These are phyloP conservation scores for Chiloscyllium plagiosum DNA, from an alignment of 2,113 vertebrate species.

Conservation along the genomic window DNA sequence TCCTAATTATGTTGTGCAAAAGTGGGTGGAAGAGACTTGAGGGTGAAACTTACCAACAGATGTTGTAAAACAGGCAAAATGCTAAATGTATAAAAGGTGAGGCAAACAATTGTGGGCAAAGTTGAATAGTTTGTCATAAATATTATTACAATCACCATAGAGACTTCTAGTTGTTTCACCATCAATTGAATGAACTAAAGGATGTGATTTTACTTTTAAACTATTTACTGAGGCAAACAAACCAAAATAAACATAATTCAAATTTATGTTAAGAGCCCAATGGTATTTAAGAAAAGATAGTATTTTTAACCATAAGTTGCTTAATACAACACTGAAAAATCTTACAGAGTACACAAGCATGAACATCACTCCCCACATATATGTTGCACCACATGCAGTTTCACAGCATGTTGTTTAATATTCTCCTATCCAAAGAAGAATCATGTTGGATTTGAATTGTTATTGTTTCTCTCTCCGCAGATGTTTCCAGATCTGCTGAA, in stretches of 20 bases:
- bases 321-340: neutral
- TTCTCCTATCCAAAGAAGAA: too few relatives aligned
- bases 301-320: neutral
- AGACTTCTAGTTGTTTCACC: neutral
- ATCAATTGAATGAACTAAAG: neutral
- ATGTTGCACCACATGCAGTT: neutral
- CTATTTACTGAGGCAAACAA: neutral
- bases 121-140: neutral
- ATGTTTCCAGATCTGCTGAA: too few relatives aligned
- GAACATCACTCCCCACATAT: neutral
- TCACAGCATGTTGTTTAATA: too few relatives aligned
- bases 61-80: neutral
- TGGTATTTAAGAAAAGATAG: neutral
- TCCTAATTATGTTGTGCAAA: neutral
- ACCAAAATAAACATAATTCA: neutral
- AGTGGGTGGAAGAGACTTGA: neutral
- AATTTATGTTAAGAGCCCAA: neutral
- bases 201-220: neutral
- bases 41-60: neutral
- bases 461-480: too few relatives aligned
- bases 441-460: too few relatives aligned
- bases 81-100: neutral
- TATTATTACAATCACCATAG: neutral
- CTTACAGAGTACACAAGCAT: neutral
- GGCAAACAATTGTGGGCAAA: too few relatives aligned